Base-by-base conservation (phyloP, 2,797 vertebrate genomes). In the Galaxias olidus region DNA sequence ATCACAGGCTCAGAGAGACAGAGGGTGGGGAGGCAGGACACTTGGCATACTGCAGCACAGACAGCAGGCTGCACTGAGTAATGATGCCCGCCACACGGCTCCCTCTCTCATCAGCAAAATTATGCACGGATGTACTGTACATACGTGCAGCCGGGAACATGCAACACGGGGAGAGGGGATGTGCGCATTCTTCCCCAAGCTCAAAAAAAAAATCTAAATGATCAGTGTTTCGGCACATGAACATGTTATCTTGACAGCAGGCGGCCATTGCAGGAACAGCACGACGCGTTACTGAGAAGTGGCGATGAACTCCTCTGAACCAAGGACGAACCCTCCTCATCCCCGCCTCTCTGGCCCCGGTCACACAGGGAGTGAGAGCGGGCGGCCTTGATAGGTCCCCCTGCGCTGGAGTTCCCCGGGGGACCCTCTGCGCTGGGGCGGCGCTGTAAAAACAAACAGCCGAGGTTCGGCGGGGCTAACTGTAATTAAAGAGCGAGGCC, bases 1-100 rank as follows among this genome's bases (percentile, higher is more conserved):
- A 90, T 90, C 89, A 90, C 86, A 86, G 82, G 80, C 87, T 86
- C 78, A 82, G 85, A 88, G 84, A 85, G 84, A 85, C 86, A 86
- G 87, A 88, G 87, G 84, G 84, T 85, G 81, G 87, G 82, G 87
- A 89, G 86, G 84, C 84, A 88, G 86, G 87, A 89, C 88, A 88
- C 88, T 89, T 89, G 88, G 88, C 88, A 87, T 84, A 83, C 83
- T 76, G 85, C 84, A 81, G 74, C 72, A 73, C 80, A 84, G 89
- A 89, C 89, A 89, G 89, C 87, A 89, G 89, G 88, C 87, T 81
- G 81, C 85, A 86, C 78, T 89, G 89, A 89, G 87, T 89, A 90
- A 90, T 88, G 88, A 89, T 84, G 87, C 88, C 84, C 82, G 85
- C 85, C 76, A 67, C 84, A 81, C 83, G 80, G 84, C 81, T 84